Conservation (phyloP, 2,797 vertebrate genomes). For the Alca torda region DNA sequence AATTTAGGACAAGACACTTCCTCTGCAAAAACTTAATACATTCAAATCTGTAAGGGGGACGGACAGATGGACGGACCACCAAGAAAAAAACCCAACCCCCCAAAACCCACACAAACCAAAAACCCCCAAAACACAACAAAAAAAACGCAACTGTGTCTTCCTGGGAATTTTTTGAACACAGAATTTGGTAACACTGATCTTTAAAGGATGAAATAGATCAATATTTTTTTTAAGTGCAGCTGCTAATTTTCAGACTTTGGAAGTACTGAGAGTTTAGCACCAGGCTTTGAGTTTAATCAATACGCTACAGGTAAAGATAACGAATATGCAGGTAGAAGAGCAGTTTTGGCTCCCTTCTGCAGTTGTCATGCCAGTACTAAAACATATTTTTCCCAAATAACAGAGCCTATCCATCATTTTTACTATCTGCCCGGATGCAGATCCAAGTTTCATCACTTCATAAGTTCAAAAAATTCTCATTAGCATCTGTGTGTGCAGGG, state of each 20-base stretch:
- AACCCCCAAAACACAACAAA: background rate
- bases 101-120: background rate
- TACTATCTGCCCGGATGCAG: conserved; percentile 30
- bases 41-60: background rate
- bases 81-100: background rate
- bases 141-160: background rate
- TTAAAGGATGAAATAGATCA: background rate
- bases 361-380: conserved; percentile 12
- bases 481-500: conserved; percentile 52
- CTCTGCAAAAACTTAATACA: background rate
- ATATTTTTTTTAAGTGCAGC: background rate
- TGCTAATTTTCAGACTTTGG: background rate
- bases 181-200: background rate
- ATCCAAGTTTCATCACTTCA: conserved; percentile 51
- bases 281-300: background rate
- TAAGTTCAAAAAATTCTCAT: conserved; percentile 58
- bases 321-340: background rate
- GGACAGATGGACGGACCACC: too few species aligned
- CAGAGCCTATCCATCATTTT: conserved; percentile 47
- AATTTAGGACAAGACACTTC: background rate
- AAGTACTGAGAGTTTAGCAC: background rate
- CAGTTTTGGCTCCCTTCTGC: background rate
- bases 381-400: conserved; percentile 19
- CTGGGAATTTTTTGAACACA: background rate
- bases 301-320: background rate